Base-by-base conservation (phyloP, 2,888 invertebrate genomes). In the Eupithecia dodoneata region DNA sequence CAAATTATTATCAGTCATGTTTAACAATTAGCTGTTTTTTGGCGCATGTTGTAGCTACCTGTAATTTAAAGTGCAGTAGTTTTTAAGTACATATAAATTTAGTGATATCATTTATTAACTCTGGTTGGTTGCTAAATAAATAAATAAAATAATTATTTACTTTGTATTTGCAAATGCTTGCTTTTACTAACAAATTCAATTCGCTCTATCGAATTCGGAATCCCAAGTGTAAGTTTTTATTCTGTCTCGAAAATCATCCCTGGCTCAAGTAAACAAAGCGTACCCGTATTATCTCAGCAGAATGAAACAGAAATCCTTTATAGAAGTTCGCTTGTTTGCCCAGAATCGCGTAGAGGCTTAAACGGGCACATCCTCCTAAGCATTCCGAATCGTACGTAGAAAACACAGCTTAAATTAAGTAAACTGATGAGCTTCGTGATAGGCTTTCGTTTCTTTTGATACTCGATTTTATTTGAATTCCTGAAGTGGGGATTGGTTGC, bases 261-360 rank as follows among this genome's bases (percentile, higher is more conserved):
- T 45, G 18, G 69, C 45, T 44, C 44, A 42, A 66, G 65, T 13
- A 66, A 66, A 66, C n/a, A 66, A 66, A 42, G 42, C 41, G 52
- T 55, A 12, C 73, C 73, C 73, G 59, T 78, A 75, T 75, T 73
- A 65, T 67, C 67, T n/a, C 72, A 75, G 81, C 76, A 74, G 71
- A 82, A 82, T 82, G 82, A 81, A 84, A 82, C 80, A 80, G 83
- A 78, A 82, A 85, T 83, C 80, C 83, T 81, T 73, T 74, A 76
- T 55, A 76, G 80, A 73, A 78, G 75, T 78, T 78, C 44, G 47
- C 74, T 82, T 86, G 86, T 87, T 86, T 85, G 85, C 81, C 82
- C 78, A 82, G 80, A 83, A 85, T 85, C 85, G 84, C 77, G 84
- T 83, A 69, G 80, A 73, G 81, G 78, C 81, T 83, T 84, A 81